These are phyloP conservation scores for Nerophis lumbriciformis DNA, from an alignment of 2,113 vertebrate species.

Conservation along the genomic window DNA sequence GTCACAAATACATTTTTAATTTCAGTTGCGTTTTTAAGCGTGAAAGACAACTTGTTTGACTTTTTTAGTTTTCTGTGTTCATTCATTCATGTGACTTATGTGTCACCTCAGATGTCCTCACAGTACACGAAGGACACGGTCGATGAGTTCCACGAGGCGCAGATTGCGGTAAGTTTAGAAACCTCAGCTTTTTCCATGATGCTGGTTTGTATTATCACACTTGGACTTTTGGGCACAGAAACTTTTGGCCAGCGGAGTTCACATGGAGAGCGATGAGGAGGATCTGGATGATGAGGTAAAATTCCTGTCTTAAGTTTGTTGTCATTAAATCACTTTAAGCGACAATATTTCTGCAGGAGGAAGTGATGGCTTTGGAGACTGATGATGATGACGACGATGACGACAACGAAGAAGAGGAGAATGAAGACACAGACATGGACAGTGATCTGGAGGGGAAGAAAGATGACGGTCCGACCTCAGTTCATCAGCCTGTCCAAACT, in stretches of 20 bases:
- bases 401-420: conserved; percentile 23
- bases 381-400: conserved; percentile 53
- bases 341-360: conserved; percentile 63
- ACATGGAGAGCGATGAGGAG: conserved; percentile 65
- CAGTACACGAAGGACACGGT: conserved; percentile 72
- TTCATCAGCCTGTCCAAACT: accelerated
- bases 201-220: neutral
- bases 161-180: conserved; percentile 70
- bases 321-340: neutral
- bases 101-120: conserved; percentile 62
- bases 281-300: conserved; percentile 73
- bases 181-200: neutral
- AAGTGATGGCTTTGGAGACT: conserved; percentile 72
- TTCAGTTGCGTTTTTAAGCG: too few species aligned
- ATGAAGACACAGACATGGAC: conserved; percentile 74
- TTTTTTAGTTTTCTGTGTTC: neutral
- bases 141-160: conserved; percentile 73
- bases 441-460: conserved; percentile 83
- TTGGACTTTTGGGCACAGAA: conserved; percentile 55
- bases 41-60: too few species aligned
- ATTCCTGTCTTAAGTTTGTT: neutral
- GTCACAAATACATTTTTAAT: neutral
- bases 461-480: conserved; percentile 56
- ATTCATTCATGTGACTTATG: neutral
- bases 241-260: conserved; percentile 67